Conservation (phyloP, 2,888 invertebrate species). For the Eristalis pertinax region DNA sequence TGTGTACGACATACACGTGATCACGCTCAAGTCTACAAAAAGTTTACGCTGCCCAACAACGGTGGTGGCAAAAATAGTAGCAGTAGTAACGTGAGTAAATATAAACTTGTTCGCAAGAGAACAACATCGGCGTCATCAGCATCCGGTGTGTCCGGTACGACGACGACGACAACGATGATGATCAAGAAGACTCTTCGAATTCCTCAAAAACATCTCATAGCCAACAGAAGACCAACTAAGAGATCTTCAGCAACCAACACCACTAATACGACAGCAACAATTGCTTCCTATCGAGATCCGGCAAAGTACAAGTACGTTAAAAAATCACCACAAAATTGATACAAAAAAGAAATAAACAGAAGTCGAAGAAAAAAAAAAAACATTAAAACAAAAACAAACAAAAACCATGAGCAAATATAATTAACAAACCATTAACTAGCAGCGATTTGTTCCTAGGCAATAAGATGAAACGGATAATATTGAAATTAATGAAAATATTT, state of each 20-base stretch:
- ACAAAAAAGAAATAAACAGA: slow-evolving; percentile 5
- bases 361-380: slow-evolving; percentile 1
- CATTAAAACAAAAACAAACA: slow-evolving; percentile 28
- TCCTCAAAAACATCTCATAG: slow-evolving; percentile 22
- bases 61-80: slow-evolving; percentile 9
- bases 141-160: neutral
- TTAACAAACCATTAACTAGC: slow-evolving; percentile 50
- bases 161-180: too few relatives aligned
- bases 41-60: slow-evolving; percentile 27
- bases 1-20: slow-evolving; percentile 36
- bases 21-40: slow-evolving; percentile 38
- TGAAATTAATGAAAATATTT: slow-evolving; percentile 56
- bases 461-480: slow-evolving; percentile 61
- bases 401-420: slow-evolving; percentile 20
- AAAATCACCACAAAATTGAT: slow-evolving; percentile 50
- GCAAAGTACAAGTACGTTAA: slow-evolving; percentile 68
- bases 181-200: slow-evolving; percentile 15
- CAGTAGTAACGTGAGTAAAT: slow-evolving; percentile 39
- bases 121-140: slow-evolving; percentile 22
- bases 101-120: slow-evolving; percentile 55
- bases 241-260: slow-evolving; percentile 44
- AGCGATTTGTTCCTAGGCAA: slow-evolving; percentile 72
- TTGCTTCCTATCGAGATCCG: slow-evolving; percentile 53
- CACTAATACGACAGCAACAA: slow-evolving; percentile 23
- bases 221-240: slow-evolving; percentile 36